Evolutionary conservation across 2,888 invertebrate genomes (phyloP).

Genomic region (Vannuccia rotundouncinata): DNA sequence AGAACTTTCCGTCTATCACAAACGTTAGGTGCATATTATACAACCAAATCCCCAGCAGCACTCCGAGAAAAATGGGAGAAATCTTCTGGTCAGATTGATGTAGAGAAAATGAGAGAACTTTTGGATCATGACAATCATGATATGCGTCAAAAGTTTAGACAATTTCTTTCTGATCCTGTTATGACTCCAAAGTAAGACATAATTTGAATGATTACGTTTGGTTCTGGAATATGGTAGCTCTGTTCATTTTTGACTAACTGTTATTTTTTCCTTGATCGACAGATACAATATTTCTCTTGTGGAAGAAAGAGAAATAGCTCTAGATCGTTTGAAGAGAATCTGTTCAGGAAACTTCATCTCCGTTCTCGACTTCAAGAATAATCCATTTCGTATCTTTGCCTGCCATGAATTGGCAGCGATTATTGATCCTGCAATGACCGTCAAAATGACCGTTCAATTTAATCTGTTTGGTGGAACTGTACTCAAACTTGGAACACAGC

Average conservation of each 20-base stretch:
- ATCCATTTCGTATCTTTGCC: slow-evolving; percentile 44
- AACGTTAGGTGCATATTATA: not conserved
- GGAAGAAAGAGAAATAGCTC: slow-evolving; percentile 43
- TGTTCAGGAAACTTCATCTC: slow-evolving; percentile 44
- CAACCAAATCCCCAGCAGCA: not conserved
- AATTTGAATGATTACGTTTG: not conserved
- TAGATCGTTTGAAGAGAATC: slow-evolving; percentile 42
- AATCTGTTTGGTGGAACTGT: slow-evolving; percentile 54
- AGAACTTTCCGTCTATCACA: not conserved
- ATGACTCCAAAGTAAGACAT: not conserved
- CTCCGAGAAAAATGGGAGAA: not conserved
- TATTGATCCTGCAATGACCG: slow-evolving; percentile 44
- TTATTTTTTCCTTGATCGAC: slow-evolving; percentile 29
- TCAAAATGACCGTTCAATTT: slow-evolving; percentile 47
- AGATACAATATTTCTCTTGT: slow-evolving; percentile 43
- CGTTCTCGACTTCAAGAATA: slow-evolving; percentile 44
- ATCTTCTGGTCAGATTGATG: slow-evolving; percentile 30
- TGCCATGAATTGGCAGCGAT: slow-evolving; percentile 45
- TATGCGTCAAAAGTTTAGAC: slow-evolving; percentile 42
- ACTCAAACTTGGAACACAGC: slow-evolving; percentile 53
- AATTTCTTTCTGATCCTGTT: not conserved
- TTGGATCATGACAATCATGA: slow-evolving; percentile 44
- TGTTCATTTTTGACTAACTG: not conserved
- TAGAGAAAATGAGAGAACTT: slow-evolving; percentile 41
- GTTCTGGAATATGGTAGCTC: not conserved